Percentiles rank a stretch among this genome's conserved stretches.
Conservation (phyloP, 2,888 invertebrate genomes). For the Caradrina kadenii region DNA sequence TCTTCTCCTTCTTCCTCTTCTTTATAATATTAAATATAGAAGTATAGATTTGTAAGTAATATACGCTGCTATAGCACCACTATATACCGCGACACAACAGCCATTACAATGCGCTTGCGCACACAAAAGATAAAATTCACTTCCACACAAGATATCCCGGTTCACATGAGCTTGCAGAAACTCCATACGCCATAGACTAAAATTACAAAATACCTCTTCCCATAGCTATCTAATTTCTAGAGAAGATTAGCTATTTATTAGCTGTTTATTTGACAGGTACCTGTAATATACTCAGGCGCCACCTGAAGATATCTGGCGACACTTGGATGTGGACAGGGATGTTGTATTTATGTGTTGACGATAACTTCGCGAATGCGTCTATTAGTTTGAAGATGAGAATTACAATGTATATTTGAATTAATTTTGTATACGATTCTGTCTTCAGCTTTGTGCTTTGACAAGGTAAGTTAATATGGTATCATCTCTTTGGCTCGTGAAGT, state of each 20-base stretch:
- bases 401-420: constrained; percentile 20
- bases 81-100: neutral
- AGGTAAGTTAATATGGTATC: neutral
- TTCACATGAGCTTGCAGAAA: constrained; percentile 54
- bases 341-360: constrained; percentile 29
- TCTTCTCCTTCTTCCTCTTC: too few relatives aligned
- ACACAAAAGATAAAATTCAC: constrained; percentile 36
- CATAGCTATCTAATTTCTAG: constrained; percentile 61
- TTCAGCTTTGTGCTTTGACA: constrained; percentile 11
- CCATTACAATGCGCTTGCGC: constrained; percentile 9
- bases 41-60: too few relatives aligned
- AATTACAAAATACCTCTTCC: constrained; percentile 57
- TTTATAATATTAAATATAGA: too few relatives aligned
- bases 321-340: constrained; percentile 25
- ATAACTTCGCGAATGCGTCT: constrained; percentile 19
- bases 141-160: constrained; percentile 40
- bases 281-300: constrained; percentile 53
- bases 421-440: constrained; percentile 5
- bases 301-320: constrained; percentile 46
- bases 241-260: constrained; percentile 48
- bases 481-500: neutral
- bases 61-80: neutral
- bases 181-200: constrained; percentile 50
- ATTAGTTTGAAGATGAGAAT: constrained; percentile 15
- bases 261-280: constrained; percentile 49